Evolutionary conservation across 1,140 invertebrate species (phyloP).

Genomic region (Aradophagus sp.): DNA sequence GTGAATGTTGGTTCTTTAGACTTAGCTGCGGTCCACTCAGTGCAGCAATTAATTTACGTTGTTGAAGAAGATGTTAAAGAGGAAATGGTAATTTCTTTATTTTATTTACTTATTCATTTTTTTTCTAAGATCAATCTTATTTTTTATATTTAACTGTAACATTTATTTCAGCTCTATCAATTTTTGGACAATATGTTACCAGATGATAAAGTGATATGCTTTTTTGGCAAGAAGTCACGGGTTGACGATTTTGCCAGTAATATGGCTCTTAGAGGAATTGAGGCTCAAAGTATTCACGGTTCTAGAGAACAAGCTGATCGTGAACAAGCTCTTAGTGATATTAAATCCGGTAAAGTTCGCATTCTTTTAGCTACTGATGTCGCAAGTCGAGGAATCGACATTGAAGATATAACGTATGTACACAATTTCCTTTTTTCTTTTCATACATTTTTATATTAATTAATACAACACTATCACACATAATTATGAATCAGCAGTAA

Average conservation of each 20-base stretch:
- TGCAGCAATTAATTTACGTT: conserved; percentile 84
- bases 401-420: conserved; percentile 91
- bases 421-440: not conserved
- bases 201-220: conserved; percentile 89
- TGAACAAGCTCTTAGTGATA: conserved; percentile 88
- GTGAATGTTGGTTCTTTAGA: conserved; percentile 92
- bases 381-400: conserved; percentile 92
- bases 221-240: conserved; percentile 88
- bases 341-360: conserved; percentile 82
- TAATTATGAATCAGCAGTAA: too few species aligned
- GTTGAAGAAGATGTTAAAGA: conserved; percentile 84
- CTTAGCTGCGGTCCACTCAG: conserved; percentile 87
- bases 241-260: conserved; percentile 89
- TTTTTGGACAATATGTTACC: conserved; percentile 80
- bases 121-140: too few species aligned
- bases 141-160: conserved; percentile 33
- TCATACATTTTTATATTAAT: too few species aligned
- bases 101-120: too few species aligned
- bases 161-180: conserved; percentile 72
- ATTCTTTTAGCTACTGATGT: conserved; percentile 97
- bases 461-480: too few species aligned
- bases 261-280: conserved; percentile 80
- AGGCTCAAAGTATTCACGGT: conserved; percentile 89
- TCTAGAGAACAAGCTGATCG: conserved; percentile 90
- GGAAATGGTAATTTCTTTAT: conserved; percentile 70